These are phyloP conservation scores for Eurytemora carolleeae DNA, from an alignment of 1,140 invertebrate genomes.

Conservation along the genomic window DNA sequence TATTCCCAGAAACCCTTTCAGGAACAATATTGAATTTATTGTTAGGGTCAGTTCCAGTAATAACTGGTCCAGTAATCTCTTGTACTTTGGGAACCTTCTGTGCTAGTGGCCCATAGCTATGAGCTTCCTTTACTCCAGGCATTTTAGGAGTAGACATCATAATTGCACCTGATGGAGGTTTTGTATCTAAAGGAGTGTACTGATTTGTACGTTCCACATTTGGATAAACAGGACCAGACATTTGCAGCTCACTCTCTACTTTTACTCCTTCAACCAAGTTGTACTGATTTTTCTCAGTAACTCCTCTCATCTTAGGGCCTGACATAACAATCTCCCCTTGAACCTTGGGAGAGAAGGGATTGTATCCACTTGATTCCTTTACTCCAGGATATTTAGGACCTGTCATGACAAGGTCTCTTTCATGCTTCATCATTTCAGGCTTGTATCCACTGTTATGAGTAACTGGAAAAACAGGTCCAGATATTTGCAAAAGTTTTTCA, in stretches of 20 bases:
- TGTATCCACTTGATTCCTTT: slow-evolving; percentile 1
- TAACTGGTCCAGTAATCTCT: slow-evolving; percentile 8
- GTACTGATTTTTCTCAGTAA: slow-evolving; percentile 8
- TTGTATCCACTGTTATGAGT: background rate
- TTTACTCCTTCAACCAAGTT: background rate
- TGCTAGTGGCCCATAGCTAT: background rate
- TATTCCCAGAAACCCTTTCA: background rate
- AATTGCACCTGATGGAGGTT: background rate
- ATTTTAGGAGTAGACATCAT: background rate
- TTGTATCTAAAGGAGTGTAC: background rate
- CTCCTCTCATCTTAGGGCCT: slow-evolving; percentile 2
- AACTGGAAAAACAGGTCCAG: background rate
- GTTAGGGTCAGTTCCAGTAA: background rate
- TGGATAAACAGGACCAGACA: background rate
- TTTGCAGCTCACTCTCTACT: background rate
- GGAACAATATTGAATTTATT: slow-evolving; percentile 2
- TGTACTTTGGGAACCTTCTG: background rate
- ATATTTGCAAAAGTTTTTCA: background rate
- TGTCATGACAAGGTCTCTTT: background rate
- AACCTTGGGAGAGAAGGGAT: background rate
- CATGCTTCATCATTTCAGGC: background rate
- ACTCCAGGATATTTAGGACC: slow-evolving; percentile 10
- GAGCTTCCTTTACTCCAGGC: background rate
- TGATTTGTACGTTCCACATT: background rate
- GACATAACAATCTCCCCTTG: slow-evolving; percentile 1